phyloP scores from a whole-genome alignment of 2,888 invertebrate genomes.

The Andrena praecox region DNA sequence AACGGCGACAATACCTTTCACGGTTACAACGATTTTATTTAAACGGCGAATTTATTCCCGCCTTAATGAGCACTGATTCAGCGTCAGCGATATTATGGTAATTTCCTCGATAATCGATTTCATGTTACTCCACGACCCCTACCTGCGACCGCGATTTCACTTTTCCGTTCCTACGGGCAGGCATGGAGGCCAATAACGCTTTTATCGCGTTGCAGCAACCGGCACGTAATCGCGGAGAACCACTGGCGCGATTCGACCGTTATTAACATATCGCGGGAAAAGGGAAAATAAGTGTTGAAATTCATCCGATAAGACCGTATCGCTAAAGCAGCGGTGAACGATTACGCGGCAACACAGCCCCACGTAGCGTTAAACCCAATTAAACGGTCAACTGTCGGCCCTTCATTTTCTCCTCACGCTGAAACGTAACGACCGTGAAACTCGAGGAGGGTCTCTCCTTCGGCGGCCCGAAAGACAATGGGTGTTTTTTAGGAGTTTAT shows the following conservation, averaged over 20 bases:
- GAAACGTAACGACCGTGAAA: conserved; percentile 3
- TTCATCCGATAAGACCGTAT: conserved; percentile 17
- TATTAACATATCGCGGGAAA: conserved; percentile 13
- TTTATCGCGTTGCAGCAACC: conserved; percentile 38
- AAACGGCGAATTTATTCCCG: conserved; percentile 26
- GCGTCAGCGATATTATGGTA: conserved; percentile 39
- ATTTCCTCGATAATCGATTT: conserved; percentile 50
- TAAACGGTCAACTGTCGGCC: neutral
- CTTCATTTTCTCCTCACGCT: neutral
- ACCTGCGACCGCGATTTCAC: conserved; percentile 55
- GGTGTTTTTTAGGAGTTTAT: too few relatives aligned
- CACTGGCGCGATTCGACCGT: conserved; percentile 2
- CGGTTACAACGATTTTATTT: neutral
- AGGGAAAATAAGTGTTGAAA: conserved; percentile 10
- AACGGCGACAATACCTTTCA: neutral
- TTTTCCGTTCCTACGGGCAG: conserved; percentile 40
- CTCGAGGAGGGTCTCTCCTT: neutral
- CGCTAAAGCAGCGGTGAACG: neutral
- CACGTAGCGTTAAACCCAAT: conserved; percentile 3
- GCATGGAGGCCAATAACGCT: conserved; percentile 27
- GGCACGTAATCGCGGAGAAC: conserved; percentile 15
- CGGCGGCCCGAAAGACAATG: too few relatives aligned
- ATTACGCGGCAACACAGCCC: conserved; percentile 14
- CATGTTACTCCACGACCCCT: conserved; percentile 30
- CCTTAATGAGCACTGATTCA: conserved; percentile 30